Conservation (phyloP, 2,113 vertebrate genomes). For the Psilopogon haemacephalus region DNA sequence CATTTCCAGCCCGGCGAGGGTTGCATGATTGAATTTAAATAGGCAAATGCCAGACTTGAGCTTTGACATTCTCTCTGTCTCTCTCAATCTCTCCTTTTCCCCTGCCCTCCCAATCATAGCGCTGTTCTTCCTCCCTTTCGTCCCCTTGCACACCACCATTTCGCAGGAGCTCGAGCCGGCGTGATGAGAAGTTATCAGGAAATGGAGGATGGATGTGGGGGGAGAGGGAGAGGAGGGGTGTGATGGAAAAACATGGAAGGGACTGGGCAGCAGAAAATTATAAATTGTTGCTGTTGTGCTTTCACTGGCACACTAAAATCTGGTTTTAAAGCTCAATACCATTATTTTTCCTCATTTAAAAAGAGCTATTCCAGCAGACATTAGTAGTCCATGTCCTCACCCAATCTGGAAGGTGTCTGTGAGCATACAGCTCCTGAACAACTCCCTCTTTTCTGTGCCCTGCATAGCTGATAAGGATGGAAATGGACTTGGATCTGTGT, state of each 20-base stretch:
- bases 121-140: constrained; percentile 40
- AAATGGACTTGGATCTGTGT: background rate
- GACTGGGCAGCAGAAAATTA: constrained; percentile 50
- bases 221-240: constrained; percentile 36
- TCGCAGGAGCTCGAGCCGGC: constrained; percentile 38
- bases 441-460: background rate
- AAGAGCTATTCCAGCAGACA: constrained; percentile 43
- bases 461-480: background rate
- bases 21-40: constrained; percentile 87
- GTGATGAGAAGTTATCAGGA: constrained; percentile 55
- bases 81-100: constrained; percentile 67
- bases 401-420: background rate
- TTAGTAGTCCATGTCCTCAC: background rate
- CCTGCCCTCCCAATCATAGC: constrained; percentile 48
- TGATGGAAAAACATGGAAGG: background rate
- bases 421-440: background rate
- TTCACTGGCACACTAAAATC: constrained; percentile 50
- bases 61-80: constrained; percentile 77
- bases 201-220: constrained; percentile 70
- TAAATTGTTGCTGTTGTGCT: constrained; percentile 54
- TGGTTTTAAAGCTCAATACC: background rate
- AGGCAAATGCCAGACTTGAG: constrained; percentile 83
- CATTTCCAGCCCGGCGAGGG: constrained; percentile 75
- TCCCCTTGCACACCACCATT: constrained; percentile 64
- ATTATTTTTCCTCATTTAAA: constrained; percentile 11